A percentile compares a stretch with the other conserved stretches of the same genome.
Evolutionary conservation across 2,797 vertebrate genomes (phyloP).

Genomic region (Epinephelus awoara): DNA sequence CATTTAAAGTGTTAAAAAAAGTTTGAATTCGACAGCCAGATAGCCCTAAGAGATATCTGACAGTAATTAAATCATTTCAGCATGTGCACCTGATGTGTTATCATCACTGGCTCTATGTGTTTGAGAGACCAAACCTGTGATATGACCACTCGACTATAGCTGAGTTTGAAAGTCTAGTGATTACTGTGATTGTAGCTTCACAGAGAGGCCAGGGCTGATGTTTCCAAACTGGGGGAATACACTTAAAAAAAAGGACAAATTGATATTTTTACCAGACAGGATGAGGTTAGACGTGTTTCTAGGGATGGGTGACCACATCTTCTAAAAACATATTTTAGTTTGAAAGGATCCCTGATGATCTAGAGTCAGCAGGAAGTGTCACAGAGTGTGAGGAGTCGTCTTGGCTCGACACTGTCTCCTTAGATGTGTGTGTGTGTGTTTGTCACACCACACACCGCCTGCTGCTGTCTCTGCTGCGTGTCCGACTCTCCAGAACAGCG

Average conservation of each 20-base stretch:
- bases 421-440: constrained; percentile 1
- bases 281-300: constrained; percentile 20
- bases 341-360: constrained; percentile 52
- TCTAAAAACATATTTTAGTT: constrained; percentile 54
- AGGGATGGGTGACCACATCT: constrained; percentile 4
- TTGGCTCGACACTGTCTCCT: constrained; percentile 27
- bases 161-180: background rate
- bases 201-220: background rate
- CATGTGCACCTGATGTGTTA: background rate
- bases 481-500: constrained; percentile 76
- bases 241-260: background rate
- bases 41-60: constrained; percentile 1
- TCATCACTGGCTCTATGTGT: background rate
- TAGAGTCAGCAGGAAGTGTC: constrained; percentile 21
- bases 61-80: constrained; percentile 1
- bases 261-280: background rate
- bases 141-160: too few relatives aligned
- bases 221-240: background rate
- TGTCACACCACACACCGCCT: constrained; percentile 88
- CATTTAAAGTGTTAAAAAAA: constrained; percentile 22
- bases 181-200: background rate
- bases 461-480: constrained; percentile 78
- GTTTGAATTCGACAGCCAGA: constrained; percentile 21
- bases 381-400: constrained; percentile 38
- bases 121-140: background rate